Conservation (phyloP, 2,113 vertebrate species). For the Austrofundulus limnaeus region DNA sequence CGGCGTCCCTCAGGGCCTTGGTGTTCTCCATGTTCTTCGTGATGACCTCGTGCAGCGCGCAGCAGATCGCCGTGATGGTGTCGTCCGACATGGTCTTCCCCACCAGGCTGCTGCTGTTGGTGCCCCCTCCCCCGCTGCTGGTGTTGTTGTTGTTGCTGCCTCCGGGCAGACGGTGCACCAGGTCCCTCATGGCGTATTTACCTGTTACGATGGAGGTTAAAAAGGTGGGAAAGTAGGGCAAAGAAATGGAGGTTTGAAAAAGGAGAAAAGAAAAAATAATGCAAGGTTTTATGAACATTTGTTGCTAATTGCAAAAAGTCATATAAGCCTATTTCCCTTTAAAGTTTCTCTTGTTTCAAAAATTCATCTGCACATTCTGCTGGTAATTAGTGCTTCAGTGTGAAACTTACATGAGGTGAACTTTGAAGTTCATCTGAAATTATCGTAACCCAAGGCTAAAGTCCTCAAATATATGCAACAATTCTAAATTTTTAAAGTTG, state of each 20-base stretch:
- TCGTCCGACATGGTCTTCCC: conserved; percentile 96
- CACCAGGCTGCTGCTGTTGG: conserved; percentile 53
- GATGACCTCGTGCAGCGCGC: conserved; percentile 95
- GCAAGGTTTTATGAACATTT: too few species aligned
- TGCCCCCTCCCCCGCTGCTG: conserved; percentile 65
- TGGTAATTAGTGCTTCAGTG: neutral
- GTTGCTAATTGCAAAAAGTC: neutral
- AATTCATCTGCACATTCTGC: neutral
- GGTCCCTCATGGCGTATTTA: conserved; percentile 97
- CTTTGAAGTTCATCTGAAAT: neutral
- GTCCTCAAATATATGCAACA: neutral
- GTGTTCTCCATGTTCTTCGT: conserved; percentile 99
- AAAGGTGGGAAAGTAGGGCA: neutral
- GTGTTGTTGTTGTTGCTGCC: conserved; percentile 86
- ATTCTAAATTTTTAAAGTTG: too few species aligned
- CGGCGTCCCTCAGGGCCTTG: conserved; percentile 96
- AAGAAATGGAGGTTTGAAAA: conserved; percentile 3
- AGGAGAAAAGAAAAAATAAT: neutral
- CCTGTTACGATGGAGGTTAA: conserved; percentile 63
- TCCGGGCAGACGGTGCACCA: conserved; percentile 92
- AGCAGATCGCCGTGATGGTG: conserved; percentile 95
- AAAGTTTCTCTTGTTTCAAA: neutral
- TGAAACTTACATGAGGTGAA: neutral
- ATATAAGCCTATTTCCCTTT: neutral
- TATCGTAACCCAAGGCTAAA: neutral